Base-by-base conservation (phyloP, 2,113 vertebrate genomes). In the Oncorhynchus gorbuscha region DNA sequence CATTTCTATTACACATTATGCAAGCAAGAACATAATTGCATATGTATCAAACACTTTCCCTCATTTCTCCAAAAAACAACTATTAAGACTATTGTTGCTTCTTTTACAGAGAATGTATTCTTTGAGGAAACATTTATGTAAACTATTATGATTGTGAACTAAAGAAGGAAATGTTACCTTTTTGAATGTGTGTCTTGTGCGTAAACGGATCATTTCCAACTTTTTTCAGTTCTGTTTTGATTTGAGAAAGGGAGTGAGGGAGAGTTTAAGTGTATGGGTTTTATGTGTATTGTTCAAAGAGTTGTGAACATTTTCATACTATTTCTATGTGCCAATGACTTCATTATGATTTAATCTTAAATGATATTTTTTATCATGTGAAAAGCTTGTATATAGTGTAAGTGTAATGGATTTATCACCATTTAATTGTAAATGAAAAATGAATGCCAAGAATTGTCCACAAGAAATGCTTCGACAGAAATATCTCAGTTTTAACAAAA, bases 351-450 rank as follows among this genome's bases (percentile, higher is more conserved):
- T 85, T 77, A 62, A 78, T 79, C 83, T 87, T 76, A 20, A 83
- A 76, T 83, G 51, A 82, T 88, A 83, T 88, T 92, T 89, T 87
- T 72, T 91, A 91, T 89, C 30, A 49, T 0, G 85, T 90, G 81
- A 61, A 77, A 75, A 51, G 75, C 83, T 83, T 92, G 79, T 90
- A 90, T 78, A 88, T 89, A 86, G 67, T 85, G 75, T 82, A 85
- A 84, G 69, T 85, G 77, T 79, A 90, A 85, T 83, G 79, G 84
- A 55, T 72, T 76, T 67, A 78, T 76, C 82, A 83, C 79, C 58
- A 66, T 81, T 72, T 72, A 83, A 84, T 83, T 89, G 87, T 86
- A 87, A 85, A 85, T 84, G 11, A 39, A 55, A 55, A 81, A 78
- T 76, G 73, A 77, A 67, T 83, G 51, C 73, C 51, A 73, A 77